Evolutionary conservation across 2,113 vertebrate species (phyloP), one percentile per base, ranked within the genome.

Genomic region (Penelope pileata): DNA sequence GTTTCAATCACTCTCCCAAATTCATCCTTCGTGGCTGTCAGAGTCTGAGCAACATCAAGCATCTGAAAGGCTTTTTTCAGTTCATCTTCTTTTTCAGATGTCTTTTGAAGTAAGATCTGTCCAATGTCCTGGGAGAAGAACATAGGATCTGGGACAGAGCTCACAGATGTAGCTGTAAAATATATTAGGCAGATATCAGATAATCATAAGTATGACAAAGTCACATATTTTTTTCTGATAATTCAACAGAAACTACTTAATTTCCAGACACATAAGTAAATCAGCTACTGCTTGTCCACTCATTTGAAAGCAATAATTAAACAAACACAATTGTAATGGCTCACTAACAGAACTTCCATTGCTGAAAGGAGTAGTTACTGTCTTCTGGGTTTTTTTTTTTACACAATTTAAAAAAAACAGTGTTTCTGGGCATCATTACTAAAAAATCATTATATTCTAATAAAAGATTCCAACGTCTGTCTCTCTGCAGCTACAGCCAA

Each of bases 81-180:
- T 58, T 97, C 95, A 27, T 95, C 93, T 72, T 91, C 88, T 85
- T 86, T 97, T 40, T 96, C 84, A 6, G 47, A 50, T 23, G 91
- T 86, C 87, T 96, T 97, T 75, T 97, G 89, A 95, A 94, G 78
- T 54, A 96, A 94, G 88, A 97, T 96, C 74, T 94, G 43, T 13
- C 98, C 94, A 13, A 94, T 34, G 11, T 97, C 95, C 34, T 5
- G 32, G 38, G 30, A 94, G 38, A 95, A 97, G 42, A 96, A 86
- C 2, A 38, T n/a, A 27, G 85, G 84, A 67, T 97, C 96, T 75
- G 94, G 91, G 50, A 90, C n/a, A 36, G 89, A 95, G 18, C 56
- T 85, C 63, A 96, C 90, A 87, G 94, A 97, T 2, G 22, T 30
- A 79, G 75, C 90, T 96, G 38, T 58, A 83, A 93, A 90, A 76